phyloP scores from a whole-genome alignment of 2,113 vertebrate species.

The Lota lota region DNA sequence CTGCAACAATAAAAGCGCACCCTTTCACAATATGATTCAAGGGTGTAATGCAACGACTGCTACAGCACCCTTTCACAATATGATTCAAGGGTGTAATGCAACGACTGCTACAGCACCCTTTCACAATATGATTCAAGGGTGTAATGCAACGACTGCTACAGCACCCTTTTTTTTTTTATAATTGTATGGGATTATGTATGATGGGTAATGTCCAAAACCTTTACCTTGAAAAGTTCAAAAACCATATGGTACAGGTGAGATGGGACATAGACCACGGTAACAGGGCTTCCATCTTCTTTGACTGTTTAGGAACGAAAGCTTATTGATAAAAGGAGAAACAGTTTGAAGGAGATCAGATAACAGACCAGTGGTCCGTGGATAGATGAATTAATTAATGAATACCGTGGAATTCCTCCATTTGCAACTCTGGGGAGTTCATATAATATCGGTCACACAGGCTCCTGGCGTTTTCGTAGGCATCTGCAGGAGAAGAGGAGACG shows the following conservation, averaged over 20 bases:
- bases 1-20: constrained; percentile 63
- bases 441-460: constrained; percentile 96
- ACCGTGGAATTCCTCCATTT: constrained; percentile 89
- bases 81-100: not conserved
- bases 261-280: constrained; percentile 93
- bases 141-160: not conserved
- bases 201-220: not conserved
- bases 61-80: not conserved
- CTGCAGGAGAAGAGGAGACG: constrained; percentile 60
- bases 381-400: constrained; percentile 31
- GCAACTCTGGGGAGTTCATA: constrained; percentile 90
- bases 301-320: constrained; percentile 61
- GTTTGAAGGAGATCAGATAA: not conserved
- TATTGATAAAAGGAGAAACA: constrained; percentile 21
- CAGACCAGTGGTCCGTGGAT: not conserved
- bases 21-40: too few species aligned
- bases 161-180: too few species aligned
- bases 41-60: not conserved
- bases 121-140: not conserved
- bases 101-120: not conserved
- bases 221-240: constrained; percentile 98
- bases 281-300: constrained; percentile 81
- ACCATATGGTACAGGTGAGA: constrained; percentile 99
- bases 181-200: too few species aligned
- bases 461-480: constrained; percentile 94